Evolutionary conservation across 2,797 vertebrate species (phyloP).

Genomic region (Ctenochaetus hawaiiensis): DNA sequence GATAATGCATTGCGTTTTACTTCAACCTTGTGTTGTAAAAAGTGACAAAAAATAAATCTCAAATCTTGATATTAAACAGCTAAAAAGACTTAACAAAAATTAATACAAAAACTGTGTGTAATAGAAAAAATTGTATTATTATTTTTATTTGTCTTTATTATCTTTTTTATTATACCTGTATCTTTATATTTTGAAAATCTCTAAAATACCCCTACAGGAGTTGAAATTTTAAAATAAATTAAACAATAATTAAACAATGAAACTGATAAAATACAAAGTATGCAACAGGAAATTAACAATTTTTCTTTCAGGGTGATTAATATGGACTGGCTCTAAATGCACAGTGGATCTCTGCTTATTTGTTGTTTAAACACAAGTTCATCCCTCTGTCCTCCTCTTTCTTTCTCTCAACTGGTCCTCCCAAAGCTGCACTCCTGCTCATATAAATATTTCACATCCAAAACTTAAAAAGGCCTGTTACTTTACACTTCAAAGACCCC

Average conservation of each 20-base stretch:
- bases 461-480: slow-evolving; percentile 72
- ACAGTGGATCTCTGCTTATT: slow-evolving; percentile 4
- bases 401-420: slow-evolving; percentile 26
- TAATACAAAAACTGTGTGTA: no score
- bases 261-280: background rate
- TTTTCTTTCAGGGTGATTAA: slow-evolving; percentile 1
- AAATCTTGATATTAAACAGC: no score
- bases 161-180: no score
- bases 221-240: background rate
- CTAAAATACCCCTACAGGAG: background rate
- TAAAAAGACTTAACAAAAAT: no score
- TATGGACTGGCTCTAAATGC: background rate
- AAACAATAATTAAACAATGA: background rate
- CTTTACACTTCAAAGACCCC: slow-evolving; percentile 79
- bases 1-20: no score
- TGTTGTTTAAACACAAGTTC: slow-evolving; percentile 39
- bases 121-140: no score
- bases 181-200: background rate
- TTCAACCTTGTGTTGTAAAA: no score
- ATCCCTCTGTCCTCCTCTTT: slow-evolving; percentile 20
- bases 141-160: no score
- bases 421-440: slow-evolving; percentile 54
- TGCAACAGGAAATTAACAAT: background rate
- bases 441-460: slow-evolving; percentile 78
- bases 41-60: no score